Evolutionary conservation across 2,888 invertebrate species (phyloP).

Genomic region (Argyresthia albistria): DNA sequence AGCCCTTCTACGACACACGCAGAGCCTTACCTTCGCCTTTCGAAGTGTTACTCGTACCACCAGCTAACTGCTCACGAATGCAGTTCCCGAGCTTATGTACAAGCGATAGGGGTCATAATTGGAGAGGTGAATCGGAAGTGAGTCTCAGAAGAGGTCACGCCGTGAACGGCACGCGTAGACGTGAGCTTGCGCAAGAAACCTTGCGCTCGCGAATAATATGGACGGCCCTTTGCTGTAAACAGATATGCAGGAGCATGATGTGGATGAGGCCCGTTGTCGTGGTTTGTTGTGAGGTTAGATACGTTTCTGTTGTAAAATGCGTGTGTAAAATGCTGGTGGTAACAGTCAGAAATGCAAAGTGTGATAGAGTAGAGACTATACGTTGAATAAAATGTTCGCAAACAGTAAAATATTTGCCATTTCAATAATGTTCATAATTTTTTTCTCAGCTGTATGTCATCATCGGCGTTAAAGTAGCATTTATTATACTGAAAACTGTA

Average conservation of each 20-base stretch:
- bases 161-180: slow-evolving; percentile 30
- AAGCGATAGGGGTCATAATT: background rate
- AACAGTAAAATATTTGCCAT: too few relatives aligned
- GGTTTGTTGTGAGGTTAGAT: background rate
- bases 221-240: slow-evolving; percentile 16
- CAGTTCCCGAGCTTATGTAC: too few relatives aligned
- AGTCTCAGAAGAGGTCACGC: slow-evolving; percentile 48
- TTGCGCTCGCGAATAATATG: slow-evolving; percentile 61
- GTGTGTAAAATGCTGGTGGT: too few relatives aligned
- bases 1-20: background rate
- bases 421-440: too few relatives aligned
- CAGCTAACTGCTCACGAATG: slow-evolving; percentile 27
- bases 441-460: too few relatives aligned
- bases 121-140: slow-evolving; percentile 60
- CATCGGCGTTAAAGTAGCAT: too few relatives aligned
- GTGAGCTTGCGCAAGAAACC: slow-evolving; percentile 61
- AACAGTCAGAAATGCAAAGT: too few relatives aligned
- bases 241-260: background rate
- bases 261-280: too few relatives aligned
- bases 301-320: too few relatives aligned
- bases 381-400: too few relatives aligned
- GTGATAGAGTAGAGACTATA: too few relatives aligned
- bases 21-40: slow-evolving; percentile 44
- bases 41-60: slow-evolving; percentile 18
- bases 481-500: too few relatives aligned